A percentile compares a stretch with the other conserved stretches of the same genome.
Evolutionary conservation across 2,888 invertebrate species (phyloP).

Genomic region (Apotomis turbidana): DNA sequence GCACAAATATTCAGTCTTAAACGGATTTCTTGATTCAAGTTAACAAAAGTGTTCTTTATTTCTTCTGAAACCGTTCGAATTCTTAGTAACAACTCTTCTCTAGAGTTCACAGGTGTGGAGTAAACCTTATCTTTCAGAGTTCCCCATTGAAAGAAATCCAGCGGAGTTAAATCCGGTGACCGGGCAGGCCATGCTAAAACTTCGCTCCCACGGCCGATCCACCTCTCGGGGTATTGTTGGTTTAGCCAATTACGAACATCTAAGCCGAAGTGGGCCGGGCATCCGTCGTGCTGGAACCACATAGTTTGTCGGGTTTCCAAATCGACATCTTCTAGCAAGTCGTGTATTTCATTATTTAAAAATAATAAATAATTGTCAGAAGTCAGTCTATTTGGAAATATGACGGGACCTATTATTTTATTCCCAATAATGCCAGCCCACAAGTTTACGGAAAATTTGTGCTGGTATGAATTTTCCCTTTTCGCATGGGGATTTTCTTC

Average conservation of each 20-base stretch:
- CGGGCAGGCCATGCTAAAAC: background rate
- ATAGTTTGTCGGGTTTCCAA: slow-evolving; percentile 2
- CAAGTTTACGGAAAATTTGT: background rate
- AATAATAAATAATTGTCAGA: slow-evolving; percentile 6
- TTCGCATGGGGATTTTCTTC: slow-evolving; percentile 4
- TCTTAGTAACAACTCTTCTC: no score
- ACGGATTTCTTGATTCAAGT: no score
- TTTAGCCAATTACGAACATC: background rate
- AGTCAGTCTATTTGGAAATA: background rate
- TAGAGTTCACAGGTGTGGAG: no score
- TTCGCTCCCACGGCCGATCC: slow-evolving; percentile 8
- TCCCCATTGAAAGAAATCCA: no score
- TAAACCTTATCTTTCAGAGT: no score
- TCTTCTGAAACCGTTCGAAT: no score
- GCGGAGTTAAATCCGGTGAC: no score
- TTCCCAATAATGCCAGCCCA: slow-evolving; percentile 7
- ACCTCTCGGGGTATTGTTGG: slow-evolving; percentile 1
- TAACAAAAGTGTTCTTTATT: no score
- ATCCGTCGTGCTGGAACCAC: slow-evolving; percentile 15
- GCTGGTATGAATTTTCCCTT: background rate
- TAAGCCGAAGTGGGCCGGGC: background rate
- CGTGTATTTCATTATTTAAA: slow-evolving; percentile 12
- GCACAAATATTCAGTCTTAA: no score
- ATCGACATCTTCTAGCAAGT: slow-evolving; percentile 4
- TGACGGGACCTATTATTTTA: slow-evolving; percentile 8